Conservation (phyloP, 2,888 invertebrate genomes). For the Cyclophora punctaria region DNA sequence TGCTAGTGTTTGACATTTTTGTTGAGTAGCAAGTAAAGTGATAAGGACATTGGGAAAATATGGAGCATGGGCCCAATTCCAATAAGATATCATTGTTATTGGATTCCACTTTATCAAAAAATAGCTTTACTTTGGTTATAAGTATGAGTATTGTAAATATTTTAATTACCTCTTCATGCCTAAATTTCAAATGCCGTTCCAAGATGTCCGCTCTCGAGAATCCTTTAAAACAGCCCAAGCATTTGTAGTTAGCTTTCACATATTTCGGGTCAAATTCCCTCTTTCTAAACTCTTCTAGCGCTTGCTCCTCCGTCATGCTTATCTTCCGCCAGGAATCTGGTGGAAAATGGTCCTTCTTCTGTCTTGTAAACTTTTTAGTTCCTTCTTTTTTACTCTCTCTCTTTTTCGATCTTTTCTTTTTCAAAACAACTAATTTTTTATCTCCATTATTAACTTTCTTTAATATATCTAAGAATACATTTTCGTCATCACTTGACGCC, state of each 20-base stretch:
- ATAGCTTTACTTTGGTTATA: no score
- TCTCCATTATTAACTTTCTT: no score
- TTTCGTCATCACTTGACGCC: no score
- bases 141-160: no score
- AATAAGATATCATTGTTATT: no score
- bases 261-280: conserved; percentile 40
- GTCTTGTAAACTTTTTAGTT: conserved; percentile 22
- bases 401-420: conserved; percentile 6
- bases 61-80: no score
- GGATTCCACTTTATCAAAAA: no score
- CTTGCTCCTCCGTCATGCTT: conserved; percentile 47
- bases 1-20: no score
- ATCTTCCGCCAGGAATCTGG: conserved; percentile 45
- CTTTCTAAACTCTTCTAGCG: conserved; percentile 39
- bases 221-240: conserved; percentile 51
- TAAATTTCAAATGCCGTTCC: conserved; percentile 43
- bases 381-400: conserved; percentile 12
- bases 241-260: conserved; percentile 42
- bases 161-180: conserved; percentile 45
- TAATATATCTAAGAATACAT: no score
- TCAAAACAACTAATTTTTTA: background rate
- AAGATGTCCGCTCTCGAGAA: conserved; percentile 55
- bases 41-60: no score
- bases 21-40: no score
- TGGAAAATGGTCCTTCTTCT: conserved; percentile 30